Percentiles rank a stretch among this genome's conserved stretches.
phyloP scores from a whole-genome alignment of 2,888 invertebrate species.

The Ophioninae sp. region DNA sequence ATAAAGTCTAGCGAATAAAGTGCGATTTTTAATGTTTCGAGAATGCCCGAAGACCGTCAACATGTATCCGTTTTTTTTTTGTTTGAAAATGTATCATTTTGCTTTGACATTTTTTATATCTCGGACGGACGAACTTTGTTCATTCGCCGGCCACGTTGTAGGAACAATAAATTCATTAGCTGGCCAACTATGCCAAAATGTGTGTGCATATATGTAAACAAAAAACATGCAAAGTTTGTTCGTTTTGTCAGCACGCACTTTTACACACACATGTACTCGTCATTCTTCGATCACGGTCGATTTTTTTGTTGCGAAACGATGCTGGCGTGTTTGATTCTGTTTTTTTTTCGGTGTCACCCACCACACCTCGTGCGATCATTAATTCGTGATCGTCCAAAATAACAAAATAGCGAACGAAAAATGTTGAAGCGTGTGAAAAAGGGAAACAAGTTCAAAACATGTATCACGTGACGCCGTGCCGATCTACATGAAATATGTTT shows the following conservation, averaged over 20 bases:
- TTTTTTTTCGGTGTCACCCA: conserved; percentile 40
- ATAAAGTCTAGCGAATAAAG: not conserved
- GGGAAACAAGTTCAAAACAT: conserved; percentile 9
- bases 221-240: conserved; percentile 1
- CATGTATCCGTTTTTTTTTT: not conserved
- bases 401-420: conserved; percentile 14
- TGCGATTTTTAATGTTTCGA: not conserved
- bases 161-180: conserved; percentile 74
- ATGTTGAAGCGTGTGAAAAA: conserved; percentile 33
- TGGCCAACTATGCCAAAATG: conserved; percentile 53
- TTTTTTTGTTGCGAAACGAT: conserved; percentile 52
- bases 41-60: not conserved
- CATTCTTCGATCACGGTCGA: conserved; percentile 31
- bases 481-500: conserved; percentile 31
- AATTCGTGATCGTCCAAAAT: not conserved
- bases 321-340: conserved; percentile 55
- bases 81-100: not conserved
- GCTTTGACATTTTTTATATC: not conserved
- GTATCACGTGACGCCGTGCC: conserved; percentile 50
- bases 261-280: not conserved
- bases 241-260: not conserved
- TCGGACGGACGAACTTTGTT: conserved; percentile 8
- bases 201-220: conserved; percentile 21
- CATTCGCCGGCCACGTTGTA: conserved; percentile 76
- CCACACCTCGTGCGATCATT: conserved; percentile 18